Evolutionary conservation across 2,797 vertebrate genomes (phyloP).

Genomic region (Cuculus canorus): DNA sequence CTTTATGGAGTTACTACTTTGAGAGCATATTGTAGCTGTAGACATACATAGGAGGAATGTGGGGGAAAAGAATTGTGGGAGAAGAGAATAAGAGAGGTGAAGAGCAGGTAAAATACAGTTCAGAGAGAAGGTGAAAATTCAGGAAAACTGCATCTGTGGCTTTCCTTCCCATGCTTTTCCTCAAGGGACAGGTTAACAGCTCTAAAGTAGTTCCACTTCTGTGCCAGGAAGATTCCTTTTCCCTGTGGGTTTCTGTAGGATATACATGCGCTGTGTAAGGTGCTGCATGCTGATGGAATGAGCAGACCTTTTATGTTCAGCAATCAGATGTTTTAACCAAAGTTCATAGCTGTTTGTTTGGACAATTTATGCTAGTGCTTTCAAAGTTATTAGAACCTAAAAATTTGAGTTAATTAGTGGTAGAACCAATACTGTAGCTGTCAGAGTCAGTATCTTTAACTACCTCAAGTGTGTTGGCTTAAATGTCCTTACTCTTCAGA

Average conservation of each 20-base stretch:
- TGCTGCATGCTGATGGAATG: not conserved
- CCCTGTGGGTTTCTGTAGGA: not conserved
- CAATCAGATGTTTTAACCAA: not conserved
- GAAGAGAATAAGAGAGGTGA: not conserved
- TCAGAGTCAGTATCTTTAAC: not conserved
- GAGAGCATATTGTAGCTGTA: not conserved
- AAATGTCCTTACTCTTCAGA: not conserved
- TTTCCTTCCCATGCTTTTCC: not conserved
- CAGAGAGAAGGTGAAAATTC: not conserved
- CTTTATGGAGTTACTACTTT: not conserved
- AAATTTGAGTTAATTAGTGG: constrained; percentile 39
- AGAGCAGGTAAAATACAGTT: not conserved
- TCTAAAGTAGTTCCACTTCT: not conserved
- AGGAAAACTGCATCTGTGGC: not conserved
- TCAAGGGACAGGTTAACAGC: not conserved
- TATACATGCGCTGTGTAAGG: not conserved
- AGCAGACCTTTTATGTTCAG: not conserved
- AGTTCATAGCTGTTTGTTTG: constrained; percentile 12
- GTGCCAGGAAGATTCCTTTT: not conserved
- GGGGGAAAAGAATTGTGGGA: not conserved
- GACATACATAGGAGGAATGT: fast-evolving
- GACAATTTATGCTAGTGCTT: not conserved
- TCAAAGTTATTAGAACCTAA: not conserved
- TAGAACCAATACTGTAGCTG: not conserved
- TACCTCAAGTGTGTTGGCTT: not conserved